Evolutionary conservation across 1,140 invertebrate genomes (phyloP).

Genomic region (Aporrectodea caliginosa): DNA sequence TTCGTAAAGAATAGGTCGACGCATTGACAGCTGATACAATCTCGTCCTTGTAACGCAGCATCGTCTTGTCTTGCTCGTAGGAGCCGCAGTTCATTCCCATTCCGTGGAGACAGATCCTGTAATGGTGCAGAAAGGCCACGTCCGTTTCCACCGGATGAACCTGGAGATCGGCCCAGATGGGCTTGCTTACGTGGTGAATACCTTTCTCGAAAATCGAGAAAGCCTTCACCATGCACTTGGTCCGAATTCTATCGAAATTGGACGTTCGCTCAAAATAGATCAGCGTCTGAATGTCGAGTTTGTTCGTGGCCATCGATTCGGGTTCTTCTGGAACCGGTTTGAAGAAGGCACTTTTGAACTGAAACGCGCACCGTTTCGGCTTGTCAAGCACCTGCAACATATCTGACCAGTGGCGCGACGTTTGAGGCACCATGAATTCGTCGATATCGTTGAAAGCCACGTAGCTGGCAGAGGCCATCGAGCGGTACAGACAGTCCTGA

Average conservation of each 20-base stretch:
- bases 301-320: background rate
- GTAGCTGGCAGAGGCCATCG: constrained; percentile 46
- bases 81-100: background rate
- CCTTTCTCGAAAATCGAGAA: constrained; percentile 48
- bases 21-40: background rate
- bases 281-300: background rate
- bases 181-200: constrained; percentile 47
- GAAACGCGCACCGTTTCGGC: constrained; percentile 28
- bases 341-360: constrained; percentile 50
- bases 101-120: constrained; percentile 58
- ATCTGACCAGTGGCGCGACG: constrained; percentile 35
- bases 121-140: constrained; percentile 84
- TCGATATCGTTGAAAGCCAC: constrained; percentile 52
- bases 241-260: constrained; percentile 38
- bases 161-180: constrained; percentile 34
- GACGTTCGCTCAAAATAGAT: constrained; percentile 36
- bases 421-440: constrained; percentile 50
- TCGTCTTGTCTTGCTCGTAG: background rate
- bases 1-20: too few species aligned
- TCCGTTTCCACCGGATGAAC: constrained; percentile 58
- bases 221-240: constrained; percentile 49
- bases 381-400: constrained; percentile 34
- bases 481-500: constrained; percentile 52
- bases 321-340: constrained; percentile 33
- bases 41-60: background rate